Evolutionary conservation across 2,113 vertebrate genomes (phyloP).

Genomic region (Periophthalmodon schlosseri): DNA sequence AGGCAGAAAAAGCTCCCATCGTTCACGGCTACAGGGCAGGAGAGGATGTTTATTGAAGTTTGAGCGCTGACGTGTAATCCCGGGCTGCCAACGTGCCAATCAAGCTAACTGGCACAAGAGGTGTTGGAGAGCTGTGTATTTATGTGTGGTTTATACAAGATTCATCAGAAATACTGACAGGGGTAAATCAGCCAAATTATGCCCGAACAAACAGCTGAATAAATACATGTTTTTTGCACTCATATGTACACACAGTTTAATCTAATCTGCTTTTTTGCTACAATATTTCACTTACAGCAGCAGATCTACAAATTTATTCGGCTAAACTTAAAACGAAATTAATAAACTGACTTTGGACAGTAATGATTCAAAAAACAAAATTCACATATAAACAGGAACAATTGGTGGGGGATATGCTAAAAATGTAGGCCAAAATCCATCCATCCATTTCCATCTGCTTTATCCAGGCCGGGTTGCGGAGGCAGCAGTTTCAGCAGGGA

Average conservation of each 20-base stretch:
- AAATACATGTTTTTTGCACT: conserved; percentile 12
- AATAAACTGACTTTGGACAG: too few species aligned
- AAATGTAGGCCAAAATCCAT: too few species aligned
- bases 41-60: conserved; percentile 33
- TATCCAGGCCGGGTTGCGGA: too few species aligned
- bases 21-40: conserved; percentile 22
- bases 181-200: conserved; percentile 4
- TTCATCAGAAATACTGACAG: conserved; percentile 22
- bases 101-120: conserved; percentile 26
- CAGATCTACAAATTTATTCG: too few species aligned
- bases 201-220: conserved; percentile 6
- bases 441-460: too few species aligned
- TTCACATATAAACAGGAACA: too few species aligned
- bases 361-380: too few species aligned
- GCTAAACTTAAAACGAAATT: too few species aligned
- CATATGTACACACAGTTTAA: background rate
- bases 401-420: too few species aligned
- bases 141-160: conserved; percentile 23
- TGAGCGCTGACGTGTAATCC: conserved; percentile 27
- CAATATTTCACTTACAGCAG: background rate
- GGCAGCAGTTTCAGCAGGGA: too few species aligned
- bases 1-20: conserved; percentile 9
- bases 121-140: conserved; percentile 13
- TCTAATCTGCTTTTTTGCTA: background rate
- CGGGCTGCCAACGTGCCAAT: conserved; percentile 27